phyloP scores from a whole-genome alignment of 2,888 invertebrate genomes.

The Rutpela maculata region DNA sequence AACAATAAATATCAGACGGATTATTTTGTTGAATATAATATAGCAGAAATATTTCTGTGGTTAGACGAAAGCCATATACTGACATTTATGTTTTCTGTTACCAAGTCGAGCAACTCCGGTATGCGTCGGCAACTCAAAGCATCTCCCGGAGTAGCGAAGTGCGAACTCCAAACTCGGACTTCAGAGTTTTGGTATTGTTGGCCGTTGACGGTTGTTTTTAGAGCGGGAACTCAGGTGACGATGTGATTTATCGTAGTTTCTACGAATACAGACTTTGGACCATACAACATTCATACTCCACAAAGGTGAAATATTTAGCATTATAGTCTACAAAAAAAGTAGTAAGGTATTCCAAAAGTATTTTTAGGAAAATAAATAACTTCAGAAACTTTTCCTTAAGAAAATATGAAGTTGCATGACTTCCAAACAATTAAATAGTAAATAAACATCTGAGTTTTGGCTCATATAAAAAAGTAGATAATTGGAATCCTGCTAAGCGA shows the following conservation, averaged over 20 bases:
- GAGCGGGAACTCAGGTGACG: background rate
- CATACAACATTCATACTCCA: background rate
- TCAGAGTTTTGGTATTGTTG: constrained; percentile 15
- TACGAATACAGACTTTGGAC: constrained; percentile 4
- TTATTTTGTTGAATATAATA: background rate
- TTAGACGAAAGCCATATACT: background rate
- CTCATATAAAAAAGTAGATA: too few relatives aligned
- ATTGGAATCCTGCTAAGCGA: too few relatives aligned
- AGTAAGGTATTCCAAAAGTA: background rate
- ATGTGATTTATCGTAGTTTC: constrained; percentile 20
- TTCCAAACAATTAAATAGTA: background rate
- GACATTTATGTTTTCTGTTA: constrained; percentile 7
- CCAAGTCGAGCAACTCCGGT: constrained; percentile 21
- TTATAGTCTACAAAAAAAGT: background rate
- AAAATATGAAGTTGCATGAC: background rate
- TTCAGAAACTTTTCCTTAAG: background rate
- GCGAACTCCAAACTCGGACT: constrained; percentile 25
- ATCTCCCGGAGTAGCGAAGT: constrained; percentile 10
- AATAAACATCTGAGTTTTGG: too few relatives aligned
- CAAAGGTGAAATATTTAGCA: background rate
- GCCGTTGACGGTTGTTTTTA: constrained; percentile 10
- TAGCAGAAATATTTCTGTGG: background rate
- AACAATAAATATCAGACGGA: background rate
- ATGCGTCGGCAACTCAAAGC: constrained; percentile 1
- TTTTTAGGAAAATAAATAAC: background rate